Percentiles rank a stretch among this genome's conserved stretches.
These are phyloP conservation scores for Melanogrammus aeglefinus DNA, from an alignment of 2,797 vertebrate genomes.

Conservation along the genomic window DNA sequence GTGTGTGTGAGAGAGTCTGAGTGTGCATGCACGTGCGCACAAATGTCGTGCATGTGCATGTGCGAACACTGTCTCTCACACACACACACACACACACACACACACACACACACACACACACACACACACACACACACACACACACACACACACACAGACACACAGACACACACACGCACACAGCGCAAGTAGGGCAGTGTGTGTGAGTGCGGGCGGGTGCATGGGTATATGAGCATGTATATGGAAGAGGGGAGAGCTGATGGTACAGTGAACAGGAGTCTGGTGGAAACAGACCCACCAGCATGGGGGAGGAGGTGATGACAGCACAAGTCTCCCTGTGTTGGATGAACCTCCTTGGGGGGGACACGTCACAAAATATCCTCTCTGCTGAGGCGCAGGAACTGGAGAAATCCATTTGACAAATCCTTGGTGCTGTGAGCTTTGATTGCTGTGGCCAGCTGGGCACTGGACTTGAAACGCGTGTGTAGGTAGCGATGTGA, in stretches of 20 bases:
- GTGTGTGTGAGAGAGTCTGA: slow-evolving; percentile 4
- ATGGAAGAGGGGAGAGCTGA: slow-evolving; percentile 4
- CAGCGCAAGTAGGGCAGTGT: no score
- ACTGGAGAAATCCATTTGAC: neutral
- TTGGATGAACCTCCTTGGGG: neutral
- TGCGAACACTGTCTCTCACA: neutral
- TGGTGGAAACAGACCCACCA: no score
- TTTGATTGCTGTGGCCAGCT: neutral
- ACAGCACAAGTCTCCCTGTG: neutral
- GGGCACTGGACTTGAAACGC: neutral
- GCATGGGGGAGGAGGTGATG: neutral
- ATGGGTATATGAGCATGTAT: neutral
- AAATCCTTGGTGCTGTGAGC: neutral
- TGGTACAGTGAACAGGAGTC: neutral
- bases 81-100: no score
- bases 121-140: no score
- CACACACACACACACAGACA: no score
- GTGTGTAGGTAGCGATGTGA: neutral
- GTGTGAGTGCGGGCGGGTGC: no score
- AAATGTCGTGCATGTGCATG: neutral
- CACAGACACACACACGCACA: no score
- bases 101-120: no score
- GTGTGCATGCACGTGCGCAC: no score
- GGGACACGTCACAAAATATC: neutral
- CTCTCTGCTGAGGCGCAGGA: neutral